Evolutionary conservation across 2,888 invertebrate genomes (phyloP).

Genomic region (Chirona hameri): DNA sequence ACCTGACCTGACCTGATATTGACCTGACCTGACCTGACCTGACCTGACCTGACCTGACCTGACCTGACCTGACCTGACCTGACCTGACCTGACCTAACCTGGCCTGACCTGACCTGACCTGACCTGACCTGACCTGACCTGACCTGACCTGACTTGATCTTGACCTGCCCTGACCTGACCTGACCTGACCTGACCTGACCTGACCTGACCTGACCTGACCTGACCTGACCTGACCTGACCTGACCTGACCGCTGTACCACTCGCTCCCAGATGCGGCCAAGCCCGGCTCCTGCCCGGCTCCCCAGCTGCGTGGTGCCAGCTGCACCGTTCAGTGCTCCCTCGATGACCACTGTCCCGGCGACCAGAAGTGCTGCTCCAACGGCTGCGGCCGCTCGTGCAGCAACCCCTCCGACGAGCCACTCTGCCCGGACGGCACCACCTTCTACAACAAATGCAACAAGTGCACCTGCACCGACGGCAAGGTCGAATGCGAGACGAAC

Average conservation of each 20-base stretch:
- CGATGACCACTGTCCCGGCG: neutral
- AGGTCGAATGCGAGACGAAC: neutral
- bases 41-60: no score
- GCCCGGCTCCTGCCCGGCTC: slow-evolving; percentile 5
- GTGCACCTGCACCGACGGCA: neutral
- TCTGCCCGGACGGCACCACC: slow-evolving; percentile 5
- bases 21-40: no score
- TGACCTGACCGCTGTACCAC: neutral
- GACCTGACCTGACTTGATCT: neutral
- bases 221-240: no score
- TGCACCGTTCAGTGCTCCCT: neutral
- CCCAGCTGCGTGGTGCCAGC: neutral
- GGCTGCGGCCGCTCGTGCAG: slow-evolving; percentile 8
- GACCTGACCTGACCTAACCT: no score
- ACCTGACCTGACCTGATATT: neutral
- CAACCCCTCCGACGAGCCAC: neutral
- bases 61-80: no score
- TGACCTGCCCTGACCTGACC: neutral
- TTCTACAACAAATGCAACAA: slow-evolving; percentile 29
- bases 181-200: no score
- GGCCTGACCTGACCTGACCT: no score
- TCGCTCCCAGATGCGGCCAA: neutral
- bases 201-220: no score
- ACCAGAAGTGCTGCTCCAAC: slow-evolving; percentile 24
- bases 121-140: no score